phyloP scores from a whole-genome alignment of 2,113 vertebrate genomes.

The Empidonax traillii region DNA sequence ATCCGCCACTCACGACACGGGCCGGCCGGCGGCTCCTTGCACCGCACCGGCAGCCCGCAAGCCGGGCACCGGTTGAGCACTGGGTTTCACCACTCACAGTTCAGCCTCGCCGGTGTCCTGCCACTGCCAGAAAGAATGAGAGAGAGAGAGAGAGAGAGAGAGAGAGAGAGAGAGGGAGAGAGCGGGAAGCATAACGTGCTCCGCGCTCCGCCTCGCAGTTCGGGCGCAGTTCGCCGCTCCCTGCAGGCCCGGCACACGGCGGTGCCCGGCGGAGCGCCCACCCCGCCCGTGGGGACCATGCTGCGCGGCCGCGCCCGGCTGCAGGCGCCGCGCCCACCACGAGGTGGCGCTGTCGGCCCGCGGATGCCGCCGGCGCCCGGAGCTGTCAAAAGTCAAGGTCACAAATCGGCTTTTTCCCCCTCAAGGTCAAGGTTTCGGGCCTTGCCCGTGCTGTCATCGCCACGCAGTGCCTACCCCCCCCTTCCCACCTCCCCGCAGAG shows the following conservation, averaged over 20 bases:
- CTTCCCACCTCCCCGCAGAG: neutral
- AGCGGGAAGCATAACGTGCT: accelerated
- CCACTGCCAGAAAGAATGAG: accelerated
- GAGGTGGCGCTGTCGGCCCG: slow-evolving; percentile 82
- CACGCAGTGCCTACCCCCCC: neutral
- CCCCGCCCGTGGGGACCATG: neutral
- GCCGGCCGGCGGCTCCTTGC: neutral
- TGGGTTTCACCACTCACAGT: accelerated
- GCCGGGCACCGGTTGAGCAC: accelerated
- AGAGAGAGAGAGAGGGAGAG: neutral
- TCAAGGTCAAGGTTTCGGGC: slow-evolving; percentile 86
- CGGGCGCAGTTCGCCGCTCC: accelerated
- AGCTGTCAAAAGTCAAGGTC: slow-evolving; percentile 87
- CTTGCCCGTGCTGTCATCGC: slow-evolving; percentile 74
- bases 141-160: neutral
- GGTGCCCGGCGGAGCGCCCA: too few relatives aligned
- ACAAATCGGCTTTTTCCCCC: slow-evolving; percentile 71
- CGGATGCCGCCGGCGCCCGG: slow-evolving; percentile 64
- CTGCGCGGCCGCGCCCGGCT: neutral
- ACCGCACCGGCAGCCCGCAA: neutral
- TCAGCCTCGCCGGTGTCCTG: too few relatives aligned
- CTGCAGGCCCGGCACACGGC: too few relatives aligned
- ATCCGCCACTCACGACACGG: neutral
- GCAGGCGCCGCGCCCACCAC: neutral
- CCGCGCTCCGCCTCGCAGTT: accelerated